phyloP scores from a whole-genome alignment of 2,113 vertebrate genomes.

The Agapornis roseicollis region DNA sequence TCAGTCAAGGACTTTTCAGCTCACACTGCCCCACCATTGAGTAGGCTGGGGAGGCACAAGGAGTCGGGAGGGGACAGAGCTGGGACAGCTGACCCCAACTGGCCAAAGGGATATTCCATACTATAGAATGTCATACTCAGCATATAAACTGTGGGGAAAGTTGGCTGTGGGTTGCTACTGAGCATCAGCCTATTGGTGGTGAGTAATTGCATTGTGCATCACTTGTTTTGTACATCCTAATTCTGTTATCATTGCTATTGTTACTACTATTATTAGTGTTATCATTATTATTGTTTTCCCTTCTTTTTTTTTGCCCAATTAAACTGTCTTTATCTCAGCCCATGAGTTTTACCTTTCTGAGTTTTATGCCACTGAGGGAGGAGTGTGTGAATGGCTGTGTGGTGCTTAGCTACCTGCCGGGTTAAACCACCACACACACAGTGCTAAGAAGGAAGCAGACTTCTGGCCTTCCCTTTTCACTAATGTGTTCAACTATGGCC shows the following conservation, averaged over 20 bases:
- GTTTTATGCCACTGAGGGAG: accelerated
- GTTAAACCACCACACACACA: neutral
- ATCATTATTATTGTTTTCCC: neutral
- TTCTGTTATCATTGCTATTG: neutral
- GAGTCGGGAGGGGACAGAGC: neutral
- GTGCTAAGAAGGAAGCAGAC: neutral
- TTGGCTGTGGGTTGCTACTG: neutral
- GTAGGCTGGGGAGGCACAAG: neutral
- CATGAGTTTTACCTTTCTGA: neutral
- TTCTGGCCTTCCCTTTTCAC: neutral
- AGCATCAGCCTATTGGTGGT: neutral
- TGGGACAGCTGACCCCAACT: neutral
- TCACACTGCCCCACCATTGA: neutral
- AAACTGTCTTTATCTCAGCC: neutral
- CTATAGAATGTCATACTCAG: neutral
- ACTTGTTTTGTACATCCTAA: neutral
- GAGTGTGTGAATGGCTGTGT: neutral
- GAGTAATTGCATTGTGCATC: neutral
- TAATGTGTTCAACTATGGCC: neutral
- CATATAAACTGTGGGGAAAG: neutral
- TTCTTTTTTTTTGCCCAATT: neutral
- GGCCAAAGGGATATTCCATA: neutral
- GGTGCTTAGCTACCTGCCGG: neutral
- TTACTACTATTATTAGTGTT: neutral
- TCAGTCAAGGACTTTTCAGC: neutral